A percentile compares a stretch with the other conserved stretches of the same genome.
These are phyloP conservation scores for Hecatera dysodea DNA, from an alignment of 2,888 invertebrate species.

Conservation along the genomic window DNA sequence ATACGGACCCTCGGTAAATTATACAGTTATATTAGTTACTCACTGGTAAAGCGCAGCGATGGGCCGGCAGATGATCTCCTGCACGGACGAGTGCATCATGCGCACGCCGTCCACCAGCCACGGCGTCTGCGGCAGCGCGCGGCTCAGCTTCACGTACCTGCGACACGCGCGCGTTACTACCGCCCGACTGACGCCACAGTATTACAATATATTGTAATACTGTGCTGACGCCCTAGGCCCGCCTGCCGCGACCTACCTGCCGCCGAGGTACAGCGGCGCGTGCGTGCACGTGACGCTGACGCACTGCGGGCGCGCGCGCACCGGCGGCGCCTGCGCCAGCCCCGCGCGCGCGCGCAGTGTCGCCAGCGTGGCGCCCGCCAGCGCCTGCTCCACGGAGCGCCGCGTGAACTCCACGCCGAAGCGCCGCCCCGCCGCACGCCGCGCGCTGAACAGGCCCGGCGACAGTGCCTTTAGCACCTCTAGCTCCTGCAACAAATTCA, in stretches of 20 bases:
- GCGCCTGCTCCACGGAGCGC: constrained; percentile 91
- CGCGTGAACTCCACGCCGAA: constrained; percentile 92
- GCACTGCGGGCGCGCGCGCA: constrained; percentile 87
- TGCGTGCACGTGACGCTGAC: constrained; percentile 89
- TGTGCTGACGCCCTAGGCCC: no score
- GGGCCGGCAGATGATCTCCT: constrained; percentile 95
- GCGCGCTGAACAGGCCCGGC: constrained; percentile 82
- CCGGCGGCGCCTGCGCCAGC: constrained; percentile 81
- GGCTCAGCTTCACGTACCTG: constrained; percentile 96
- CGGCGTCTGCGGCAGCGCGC: constrained; percentile 97
- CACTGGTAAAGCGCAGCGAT: constrained; percentile 90
- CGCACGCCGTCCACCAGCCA: constrained; percentile 96
- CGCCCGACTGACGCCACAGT: no score
- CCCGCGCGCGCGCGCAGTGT: constrained; percentile 55
- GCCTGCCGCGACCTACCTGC: no score
- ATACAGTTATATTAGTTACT: neutral
- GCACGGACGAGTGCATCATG: constrained; percentile 96
- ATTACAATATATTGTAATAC: no score
- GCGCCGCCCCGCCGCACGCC: constrained; percentile 78
- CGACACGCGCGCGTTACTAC: constrained; percentile 77
- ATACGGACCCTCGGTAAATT: neutral
- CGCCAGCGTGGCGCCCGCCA: constrained; percentile 84
- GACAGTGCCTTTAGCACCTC: constrained; percentile 83
- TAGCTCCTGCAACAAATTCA: constrained; percentile 79
- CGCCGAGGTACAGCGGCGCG: constrained; percentile 84